Conservation (phyloP, 64 coral and sea anemone genomes). For the Pachyseris speciosa region DNA sequence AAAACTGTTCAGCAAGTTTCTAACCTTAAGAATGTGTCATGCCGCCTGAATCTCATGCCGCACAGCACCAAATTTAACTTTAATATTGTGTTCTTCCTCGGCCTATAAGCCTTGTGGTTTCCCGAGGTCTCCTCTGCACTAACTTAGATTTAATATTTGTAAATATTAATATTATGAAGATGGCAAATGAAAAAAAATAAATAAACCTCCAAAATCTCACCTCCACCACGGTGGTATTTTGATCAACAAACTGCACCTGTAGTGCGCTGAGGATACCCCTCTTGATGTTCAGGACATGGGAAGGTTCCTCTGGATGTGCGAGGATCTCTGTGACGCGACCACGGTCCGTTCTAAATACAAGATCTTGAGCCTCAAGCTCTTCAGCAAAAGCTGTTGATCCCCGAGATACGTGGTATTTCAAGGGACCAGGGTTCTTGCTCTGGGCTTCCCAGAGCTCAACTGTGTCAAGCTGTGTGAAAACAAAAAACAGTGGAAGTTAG, state of each 20-base stretch:
- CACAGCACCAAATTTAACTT: no score
- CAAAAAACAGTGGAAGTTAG: neutral
- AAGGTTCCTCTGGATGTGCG: slow-evolving; percentile 46
- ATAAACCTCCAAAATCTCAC: no score
- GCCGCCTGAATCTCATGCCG: no score
- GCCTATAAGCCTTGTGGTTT: no score
- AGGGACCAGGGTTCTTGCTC: slow-evolving; percentile 83
- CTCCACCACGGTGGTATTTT: slow-evolving; percentile 46
- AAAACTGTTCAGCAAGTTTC: no score
- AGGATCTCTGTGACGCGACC: slow-evolving; percentile 56
- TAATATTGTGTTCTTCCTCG: no score
- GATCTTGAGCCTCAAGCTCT: slow-evolving; percentile 97
- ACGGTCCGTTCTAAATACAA: slow-evolving; percentile 64
- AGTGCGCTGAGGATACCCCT: slow-evolving; percentile 87
- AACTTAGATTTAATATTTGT: no score
- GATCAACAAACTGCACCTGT: slow-evolving; percentile 63
- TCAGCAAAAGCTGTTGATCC: slow-evolving; percentile 82
- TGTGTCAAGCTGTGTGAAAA: slow-evolving; percentile 64
- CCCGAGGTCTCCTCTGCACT: no score
- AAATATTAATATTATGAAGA: no score
- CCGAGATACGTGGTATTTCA: slow-evolving; percentile 55
- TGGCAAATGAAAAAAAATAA: no score
- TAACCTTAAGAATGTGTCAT: no score
- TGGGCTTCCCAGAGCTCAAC: slow-evolving; percentile 98
- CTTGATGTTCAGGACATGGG: slow-evolving; percentile 77